Conservation (phyloP, 2,888 invertebrate genomes). For the Zaprionus bogoriensis region DNA sequence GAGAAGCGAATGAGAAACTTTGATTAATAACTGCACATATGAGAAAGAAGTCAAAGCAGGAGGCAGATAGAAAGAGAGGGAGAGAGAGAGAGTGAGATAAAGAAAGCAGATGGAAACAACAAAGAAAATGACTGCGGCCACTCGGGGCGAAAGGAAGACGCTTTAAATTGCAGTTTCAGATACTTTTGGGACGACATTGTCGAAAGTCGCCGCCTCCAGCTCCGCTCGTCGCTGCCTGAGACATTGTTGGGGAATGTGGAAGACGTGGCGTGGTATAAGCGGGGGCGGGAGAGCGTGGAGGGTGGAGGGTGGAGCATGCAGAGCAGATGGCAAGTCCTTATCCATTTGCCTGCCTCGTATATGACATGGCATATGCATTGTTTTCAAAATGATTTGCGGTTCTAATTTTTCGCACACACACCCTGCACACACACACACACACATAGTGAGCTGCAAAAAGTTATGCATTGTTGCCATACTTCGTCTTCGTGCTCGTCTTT, state of each 20-base stretch:
- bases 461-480: slow-evolving; percentile 62
- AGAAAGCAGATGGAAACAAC: not conserved
- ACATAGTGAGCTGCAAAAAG: slow-evolving; percentile 29
- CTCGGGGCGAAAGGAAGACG: not conserved
- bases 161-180: not conserved
- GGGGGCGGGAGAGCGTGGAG: not conserved
- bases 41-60: too few species aligned
- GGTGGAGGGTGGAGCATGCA: not conserved
- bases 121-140: not conserved
- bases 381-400: slow-evolving; percentile 74
- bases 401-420: slow-evolving; percentile 62
- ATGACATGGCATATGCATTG: slow-evolving; percentile 77
- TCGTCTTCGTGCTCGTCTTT: slow-evolving; percentile 48
- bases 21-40: too few species aligned
- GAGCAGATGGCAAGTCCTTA: slow-evolving; percentile 7
- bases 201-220: not conserved
- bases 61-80: not conserved
- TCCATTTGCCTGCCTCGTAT: slow-evolving; percentile 40
- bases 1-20: too few species aligned
- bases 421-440: slow-evolving; percentile 3
- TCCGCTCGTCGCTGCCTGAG: not conserved
- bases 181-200: not conserved
- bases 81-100: not conserved
- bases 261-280: not conserved
- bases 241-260: not conserved